Conservation (phyloP, 1,140 invertebrate species). For the Euwallacea similis region DNA sequence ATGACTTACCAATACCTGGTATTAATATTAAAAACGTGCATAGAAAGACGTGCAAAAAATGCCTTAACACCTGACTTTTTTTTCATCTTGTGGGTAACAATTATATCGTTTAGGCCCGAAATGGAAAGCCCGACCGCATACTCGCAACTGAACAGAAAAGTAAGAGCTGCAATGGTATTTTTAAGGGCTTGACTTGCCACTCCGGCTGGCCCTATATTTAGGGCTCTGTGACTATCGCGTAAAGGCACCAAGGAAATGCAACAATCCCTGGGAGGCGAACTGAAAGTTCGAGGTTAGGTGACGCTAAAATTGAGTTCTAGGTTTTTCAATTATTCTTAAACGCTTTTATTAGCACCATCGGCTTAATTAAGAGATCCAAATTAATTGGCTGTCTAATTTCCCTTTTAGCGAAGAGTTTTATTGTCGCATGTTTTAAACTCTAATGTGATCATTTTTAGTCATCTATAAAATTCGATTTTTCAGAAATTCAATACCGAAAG, state of each 20-base stretch:
- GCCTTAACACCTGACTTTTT: not conserved
- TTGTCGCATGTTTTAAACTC: too few relatives aligned
- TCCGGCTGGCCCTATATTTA: constrained; percentile 32
- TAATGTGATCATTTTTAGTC: too few relatives aligned
- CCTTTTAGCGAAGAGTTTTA: too few relatives aligned
- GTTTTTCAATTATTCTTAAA: too few relatives aligned
- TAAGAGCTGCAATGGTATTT: constrained; percentile 36
- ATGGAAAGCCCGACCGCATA: not conserved
- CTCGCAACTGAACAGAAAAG: not conserved
- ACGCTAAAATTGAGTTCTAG: too few relatives aligned
- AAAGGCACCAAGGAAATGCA: constrained; percentile 41
- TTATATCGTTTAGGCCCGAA: not conserved
- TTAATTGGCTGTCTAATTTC: too few relatives aligned
- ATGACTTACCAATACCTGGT: too few relatives aligned
- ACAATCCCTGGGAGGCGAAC: constrained; percentile 7
- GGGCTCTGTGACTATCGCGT: constrained; percentile 39
- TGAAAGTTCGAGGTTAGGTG: constrained; percentile 25
- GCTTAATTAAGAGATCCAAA: too few relatives aligned
- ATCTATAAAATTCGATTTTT: too few relatives aligned
- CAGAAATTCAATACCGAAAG: too few relatives aligned
- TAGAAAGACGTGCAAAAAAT: not conserved
- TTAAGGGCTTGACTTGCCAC: not conserved
- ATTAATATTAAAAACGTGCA: too few relatives aligned
- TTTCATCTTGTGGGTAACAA: not conserved
- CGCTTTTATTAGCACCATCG: too few relatives aligned